These are phyloP conservation scores for Atrina japonica DNA, from an alignment of 2,888 invertebrate species.

Conservation along the genomic window DNA sequence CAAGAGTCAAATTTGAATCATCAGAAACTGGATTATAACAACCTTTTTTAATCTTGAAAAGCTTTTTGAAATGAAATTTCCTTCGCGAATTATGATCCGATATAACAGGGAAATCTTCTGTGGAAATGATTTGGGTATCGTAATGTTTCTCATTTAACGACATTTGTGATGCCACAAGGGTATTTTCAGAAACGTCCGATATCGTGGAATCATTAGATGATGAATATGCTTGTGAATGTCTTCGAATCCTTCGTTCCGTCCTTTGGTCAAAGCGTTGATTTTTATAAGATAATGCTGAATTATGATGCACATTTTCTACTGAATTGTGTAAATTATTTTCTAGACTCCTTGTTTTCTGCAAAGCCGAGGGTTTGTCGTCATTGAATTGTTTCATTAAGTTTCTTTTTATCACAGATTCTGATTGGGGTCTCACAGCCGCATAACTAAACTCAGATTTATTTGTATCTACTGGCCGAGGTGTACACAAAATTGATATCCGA, in stretches of 20 bases:
- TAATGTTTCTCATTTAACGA: conserved; percentile 1
- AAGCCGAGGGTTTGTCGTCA: not conserved
- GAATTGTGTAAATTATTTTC: too few species aligned
- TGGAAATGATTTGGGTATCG: not conserved
- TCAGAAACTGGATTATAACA: conserved; percentile 49
- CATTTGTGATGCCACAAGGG: conserved; percentile 19
- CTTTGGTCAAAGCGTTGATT: conserved; percentile 3
- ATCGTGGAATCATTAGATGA: conserved; percentile 22
- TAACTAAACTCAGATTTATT: not conserved
- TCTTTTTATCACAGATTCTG: not conserved
- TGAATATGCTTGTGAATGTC: conserved; percentile 11
- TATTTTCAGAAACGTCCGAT: conserved; percentile 23
- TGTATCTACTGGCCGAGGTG: conserved; percentile 16
- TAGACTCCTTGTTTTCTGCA: too few species aligned
- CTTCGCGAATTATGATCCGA: too few species aligned
- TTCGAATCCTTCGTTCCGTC: conserved; percentile 3
- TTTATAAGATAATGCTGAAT: too few species aligned
- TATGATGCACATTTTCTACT: too few species aligned
- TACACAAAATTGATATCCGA: conserved; percentile 27
- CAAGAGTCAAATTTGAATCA: conserved; percentile 14
- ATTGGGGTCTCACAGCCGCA: not conserved
- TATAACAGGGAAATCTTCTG: conserved; percentile 29
- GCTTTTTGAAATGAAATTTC: too few species aligned
- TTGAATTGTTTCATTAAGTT: not conserved
- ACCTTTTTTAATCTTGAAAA: conserved; percentile 57